Conservation (phyloP, 2,888 invertebrate species). For the Geotrupes spiniger region DNA sequence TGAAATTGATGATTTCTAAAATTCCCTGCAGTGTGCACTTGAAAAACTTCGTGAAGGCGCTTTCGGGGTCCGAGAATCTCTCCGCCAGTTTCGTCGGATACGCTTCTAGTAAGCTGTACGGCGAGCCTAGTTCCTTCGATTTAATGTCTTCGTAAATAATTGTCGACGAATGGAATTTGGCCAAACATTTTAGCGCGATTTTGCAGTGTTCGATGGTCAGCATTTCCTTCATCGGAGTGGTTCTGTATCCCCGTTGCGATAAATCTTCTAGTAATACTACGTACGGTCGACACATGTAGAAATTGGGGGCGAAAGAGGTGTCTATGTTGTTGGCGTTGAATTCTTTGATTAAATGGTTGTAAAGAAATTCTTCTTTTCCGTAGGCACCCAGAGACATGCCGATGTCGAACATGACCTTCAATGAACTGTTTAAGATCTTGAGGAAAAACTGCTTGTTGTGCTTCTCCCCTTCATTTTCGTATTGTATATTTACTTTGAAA, state of each 20-base stretch:
- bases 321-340: conserved; percentile 30
- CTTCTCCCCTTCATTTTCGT: conserved; percentile 9
- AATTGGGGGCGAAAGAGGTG: conserved; percentile 33
- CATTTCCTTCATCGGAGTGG: conserved; percentile 36
- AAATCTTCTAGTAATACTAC: conserved; percentile 39
- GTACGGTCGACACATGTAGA: conserved; percentile 34
- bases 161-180: conserved; percentile 55
- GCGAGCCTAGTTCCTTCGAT: conserved; percentile 25
- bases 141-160: conserved; percentile 52
- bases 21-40: conserved; percentile 30
- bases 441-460: conserved; percentile 30
- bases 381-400: conserved; percentile 30
- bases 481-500: conserved; percentile 25
- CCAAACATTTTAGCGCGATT: conserved; percentile 51
- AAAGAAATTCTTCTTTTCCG: conserved; percentile 40
- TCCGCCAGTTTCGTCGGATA: conserved; percentile 32
- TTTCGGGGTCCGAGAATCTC: conserved; percentile 24
- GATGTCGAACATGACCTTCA: conserved; percentile 28
- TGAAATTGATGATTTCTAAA: conserved; percentile 30
- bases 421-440: conserved; percentile 32
- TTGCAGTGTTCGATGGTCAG: conserved; percentile 53
- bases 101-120: conserved; percentile 29
- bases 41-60: conserved; percentile 27
- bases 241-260: conserved; percentile 26
- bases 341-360: conserved; percentile 30